Base-by-base conservation (phyloP, 2,888 invertebrate species). In the Hedya salicella region DNA sequence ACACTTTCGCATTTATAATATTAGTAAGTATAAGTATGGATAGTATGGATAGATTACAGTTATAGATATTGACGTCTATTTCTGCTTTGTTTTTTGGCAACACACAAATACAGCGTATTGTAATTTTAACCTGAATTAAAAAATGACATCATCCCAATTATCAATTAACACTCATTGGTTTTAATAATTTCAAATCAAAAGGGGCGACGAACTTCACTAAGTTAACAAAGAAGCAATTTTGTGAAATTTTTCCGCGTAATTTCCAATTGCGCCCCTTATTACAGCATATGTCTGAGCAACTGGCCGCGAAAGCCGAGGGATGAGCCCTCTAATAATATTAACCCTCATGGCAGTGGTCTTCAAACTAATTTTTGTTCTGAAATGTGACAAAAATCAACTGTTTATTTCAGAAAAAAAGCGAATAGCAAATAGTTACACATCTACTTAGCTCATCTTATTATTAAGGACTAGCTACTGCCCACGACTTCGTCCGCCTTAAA, bases 241-340 rank as follows among this genome's bases (percentile, higher is more conserved):
- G 52, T 46, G 17, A 44, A 70, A 69, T 73, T 77, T n/a, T 73
- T 62, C 70, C 68, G 70, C 64, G 39, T 73, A 71, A 75, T 75
- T 77, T 74, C 46, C 74, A 57, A 76, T 77, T 65, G 48, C 62
- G 50, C 16, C 56, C 56, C 48, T 68, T 68, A 59, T 72, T 73
- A 75, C 46, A 69, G 16, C 76, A 66, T 76, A 75, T 76, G 76
- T 69, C 48, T 32, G 60, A 46, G 13, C 25, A 25, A 25, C 62
- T 61, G 71, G 72, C 60, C 67, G 54, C 70, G 69, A 75, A 74
- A 71, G 68, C 52, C 61, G 32, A 73, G 71, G 63, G 62, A 53
- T 59, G 68, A 75, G 69, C 73, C 74, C 73, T 59, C 59, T 49
- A 13, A 40, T 52, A 32, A 52, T 52, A 42, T 62, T 52, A 62